These are phyloP conservation scores for Achlya flavicornis DNA, from an alignment of 2,888 invertebrate genomes.

Conservation along the genomic window DNA sequence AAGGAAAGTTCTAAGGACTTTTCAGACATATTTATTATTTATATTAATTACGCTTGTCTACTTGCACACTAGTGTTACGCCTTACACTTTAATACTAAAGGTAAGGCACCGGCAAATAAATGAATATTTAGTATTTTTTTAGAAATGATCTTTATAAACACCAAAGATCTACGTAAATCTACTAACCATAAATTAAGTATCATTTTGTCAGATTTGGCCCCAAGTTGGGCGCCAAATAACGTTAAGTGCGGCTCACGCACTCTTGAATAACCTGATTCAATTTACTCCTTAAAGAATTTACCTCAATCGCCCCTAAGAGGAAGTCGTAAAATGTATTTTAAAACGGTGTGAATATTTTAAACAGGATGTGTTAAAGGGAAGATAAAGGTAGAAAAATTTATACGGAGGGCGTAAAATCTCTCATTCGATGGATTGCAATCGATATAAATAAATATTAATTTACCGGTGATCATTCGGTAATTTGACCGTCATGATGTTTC, in stretches of 20 bases:
- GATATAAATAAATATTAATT: too few relatives aligned
- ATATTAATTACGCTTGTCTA: too few relatives aligned
- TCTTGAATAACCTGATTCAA: conserved; percentile 40
- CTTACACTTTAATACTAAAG: too few relatives aligned
- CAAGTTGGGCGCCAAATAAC: conserved; percentile 26
- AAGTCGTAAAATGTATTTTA: conserved; percentile 1
- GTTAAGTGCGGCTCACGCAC: conserved; percentile 17
- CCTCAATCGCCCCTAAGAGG: conserved; percentile 13
- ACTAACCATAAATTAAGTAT: not conserved
- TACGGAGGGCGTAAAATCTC: not conserved
- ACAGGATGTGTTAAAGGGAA: not conserved
- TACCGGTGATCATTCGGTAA: too few relatives aligned
- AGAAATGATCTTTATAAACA: too few relatives aligned
- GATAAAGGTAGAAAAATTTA: not conserved
- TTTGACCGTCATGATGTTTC: too few relatives aligned
- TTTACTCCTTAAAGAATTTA: conserved; percentile 39
- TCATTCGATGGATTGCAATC: not conserved
- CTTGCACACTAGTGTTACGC: too few relatives aligned
- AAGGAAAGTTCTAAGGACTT: too few relatives aligned
- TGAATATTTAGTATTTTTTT: too few relatives aligned
- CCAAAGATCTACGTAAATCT: too few relatives aligned
- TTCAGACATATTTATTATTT: too few relatives aligned
- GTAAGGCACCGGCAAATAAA: too few relatives aligned
- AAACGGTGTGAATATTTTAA: not conserved
- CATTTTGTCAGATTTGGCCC: conserved; percentile 14